Conservation (phyloP, 2,888 invertebrate genomes). For the Xanthorhoe designata region DNA sequence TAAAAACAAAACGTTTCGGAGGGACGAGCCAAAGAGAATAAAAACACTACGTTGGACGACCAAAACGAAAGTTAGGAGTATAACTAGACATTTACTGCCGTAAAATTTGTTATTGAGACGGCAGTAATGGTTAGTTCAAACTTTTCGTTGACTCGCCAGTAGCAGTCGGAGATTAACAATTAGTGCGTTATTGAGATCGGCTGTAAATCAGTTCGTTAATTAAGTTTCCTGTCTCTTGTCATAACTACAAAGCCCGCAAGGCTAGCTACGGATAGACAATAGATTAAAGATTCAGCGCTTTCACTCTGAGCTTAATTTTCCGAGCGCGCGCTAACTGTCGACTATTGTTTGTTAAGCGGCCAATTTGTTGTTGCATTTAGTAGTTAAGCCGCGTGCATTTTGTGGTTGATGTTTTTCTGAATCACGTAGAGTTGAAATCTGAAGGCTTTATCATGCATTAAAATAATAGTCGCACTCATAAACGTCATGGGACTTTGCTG, state of each 20-base stretch:
- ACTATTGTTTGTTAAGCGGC: constrained; percentile 55
- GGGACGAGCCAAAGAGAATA: too few species aligned
- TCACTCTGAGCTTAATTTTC: constrained; percentile 39
- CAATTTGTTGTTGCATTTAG: constrained; percentile 41
- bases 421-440: not conserved
- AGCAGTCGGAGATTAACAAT: too few species aligned
- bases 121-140: too few species aligned
- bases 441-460: not conserved
- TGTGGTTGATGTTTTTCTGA: not conserved
- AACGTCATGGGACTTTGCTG: not conserved
- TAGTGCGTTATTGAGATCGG: too few species aligned
- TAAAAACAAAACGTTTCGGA: too few species aligned
- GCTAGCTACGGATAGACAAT: constrained; percentile 36
- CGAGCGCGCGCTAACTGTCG: constrained; percentile 34
- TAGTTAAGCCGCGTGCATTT: constrained; percentile 10
- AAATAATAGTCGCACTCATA: not conserved
- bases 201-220: constrained; percentile 35
- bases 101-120: too few species aligned
- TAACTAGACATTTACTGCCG: too few species aligned
- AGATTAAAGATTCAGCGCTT: constrained; percentile 39
- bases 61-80: too few species aligned
- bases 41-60: too few species aligned
- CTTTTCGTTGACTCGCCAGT: too few species aligned
- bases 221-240: constrained; percentile 34
- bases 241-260: constrained; percentile 37